Evolutionary conservation across 2,888 invertebrate genomes (phyloP), one percentile per base, ranked within the genome.

Genomic region (Ernsta delagoae): DNA sequence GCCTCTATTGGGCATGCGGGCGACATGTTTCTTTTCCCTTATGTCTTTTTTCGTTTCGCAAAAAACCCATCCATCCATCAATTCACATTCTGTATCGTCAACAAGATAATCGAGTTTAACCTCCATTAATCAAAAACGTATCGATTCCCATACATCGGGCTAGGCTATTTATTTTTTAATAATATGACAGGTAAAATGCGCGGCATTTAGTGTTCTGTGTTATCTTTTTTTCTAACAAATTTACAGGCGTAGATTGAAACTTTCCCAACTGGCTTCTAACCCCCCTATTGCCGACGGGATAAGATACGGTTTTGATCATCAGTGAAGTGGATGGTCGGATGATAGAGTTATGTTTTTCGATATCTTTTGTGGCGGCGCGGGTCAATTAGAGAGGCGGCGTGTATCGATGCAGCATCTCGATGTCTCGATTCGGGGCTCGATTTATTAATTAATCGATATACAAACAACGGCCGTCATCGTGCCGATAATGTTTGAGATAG

Each of bases 391-490:
- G 88, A 90, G 90, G 84, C 88, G 88, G 88, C 85, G 85, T 84
- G 87, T 90, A 89, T 89, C 90, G 87, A 85, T 85, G 83, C 79
- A 83, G 82, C 79, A 86, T 87, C 85, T 87, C 87, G 84, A 86
- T 84, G 83, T 85, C 83, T 86, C 88, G 91, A 89, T 85, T 84
- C 82, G 83, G 85, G 83, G 83, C 85, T 85, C 88, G 89, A 90
- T 91, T 92, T 92, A 93, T 92, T 93, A 93, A 92, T 93, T 92
- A 92, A 92, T 93, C 92, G 91, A 91, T 92, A 90, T 88, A 92
- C 92, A 93, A 93, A 93, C 92, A 92, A 86, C 84, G 84, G 82
- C 88, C 90, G 90, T 91, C 92, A 88, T 90, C 92, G 84, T 86
- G 72, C 78, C 83, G 87, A 86, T 87, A 85, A 84, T 80, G 79